Evolutionary conservation across 2,113 vertebrate species (phyloP), one percentile per base, ranked within the genome.

Genomic region (Heloderma charlesbogerti): DNA sequence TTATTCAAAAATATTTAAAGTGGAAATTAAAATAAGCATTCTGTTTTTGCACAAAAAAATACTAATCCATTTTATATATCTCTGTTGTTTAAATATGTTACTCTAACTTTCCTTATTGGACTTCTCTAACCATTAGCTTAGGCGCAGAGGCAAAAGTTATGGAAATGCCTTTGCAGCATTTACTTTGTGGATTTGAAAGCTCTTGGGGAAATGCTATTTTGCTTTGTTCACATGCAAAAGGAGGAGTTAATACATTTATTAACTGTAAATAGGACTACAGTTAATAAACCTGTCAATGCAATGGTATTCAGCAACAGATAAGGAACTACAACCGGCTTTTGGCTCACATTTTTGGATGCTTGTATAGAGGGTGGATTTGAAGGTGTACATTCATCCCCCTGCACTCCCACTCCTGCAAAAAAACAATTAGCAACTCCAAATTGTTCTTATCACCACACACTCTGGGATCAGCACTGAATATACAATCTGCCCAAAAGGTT

Each of bases 111-210:
- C 7, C 79, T 5, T 16, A 1, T 31, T 79, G 87, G 1, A 6
- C 12, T 2, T 0, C 0, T 7, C 31, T 72, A 13, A 7, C 9
- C 37, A 4, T 0, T n/a, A 54, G 10, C 22, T 31, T 84, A 67
- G 8, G 4, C 85, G 34, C 71, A 67, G 75, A 83, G 27, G 31
- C 22, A 7, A 60, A 6, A 82, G 34, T 60, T 79, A 27, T 45
- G 86, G 12, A 37, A 69, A 91, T 45, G 25, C 48, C 89, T 75
- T 88, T 80, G n/a, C 83, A 22, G 8, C 29, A 18, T 37, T 83
- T 89, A 0, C 48, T 88, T 83, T 51, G 20, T 87, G 16, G 3
- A 48, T 40, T 88, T 25, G 4, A 7, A 74, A 91, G 13, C 18
- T 63, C 27, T 88, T 79, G 9, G 85, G 67, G 31, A 91, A 72